phyloP scores from a whole-genome alignment of 2,888 invertebrate species.

The Papilio gigon region DNA sequence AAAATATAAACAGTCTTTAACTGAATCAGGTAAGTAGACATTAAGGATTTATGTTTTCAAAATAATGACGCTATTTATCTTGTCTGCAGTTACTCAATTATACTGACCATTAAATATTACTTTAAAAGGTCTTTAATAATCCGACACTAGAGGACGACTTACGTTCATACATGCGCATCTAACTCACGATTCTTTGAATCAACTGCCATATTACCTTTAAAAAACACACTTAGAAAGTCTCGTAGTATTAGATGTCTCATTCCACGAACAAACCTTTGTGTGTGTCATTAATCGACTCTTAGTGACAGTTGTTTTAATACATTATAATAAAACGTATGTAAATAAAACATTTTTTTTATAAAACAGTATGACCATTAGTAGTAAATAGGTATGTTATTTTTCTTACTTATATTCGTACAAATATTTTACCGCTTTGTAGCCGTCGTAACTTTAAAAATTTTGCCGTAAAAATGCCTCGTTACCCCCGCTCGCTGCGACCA shows the following conservation, averaged over 20 bases:
- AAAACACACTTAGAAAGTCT: no score
- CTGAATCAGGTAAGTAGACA: not conserved
- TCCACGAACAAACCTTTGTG: no score
- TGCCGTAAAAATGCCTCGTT: constrained; percentile 19
- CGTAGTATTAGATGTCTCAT: no score
- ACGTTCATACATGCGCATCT: not conserved
- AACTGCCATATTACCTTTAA: no score
- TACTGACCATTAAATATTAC: not conserved
- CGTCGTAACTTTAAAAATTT: constrained; percentile 3
- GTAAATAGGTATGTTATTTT: no score
- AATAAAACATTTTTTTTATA: no score
- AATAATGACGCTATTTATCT: not conserved
- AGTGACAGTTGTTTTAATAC: no score
- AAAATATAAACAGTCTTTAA: not conserved
- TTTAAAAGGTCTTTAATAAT: not conserved
- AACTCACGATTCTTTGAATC: not conserved
- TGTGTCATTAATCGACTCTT: no score
- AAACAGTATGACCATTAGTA: no score
- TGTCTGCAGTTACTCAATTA: not conserved
- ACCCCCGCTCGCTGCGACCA: constrained; percentile 3
- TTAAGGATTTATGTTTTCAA: not conserved
- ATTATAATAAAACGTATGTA: no score
- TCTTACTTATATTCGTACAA: not conserved
- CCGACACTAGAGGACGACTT: not conserved
- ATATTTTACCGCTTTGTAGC: constrained; percentile 11